A percentile compares a stretch with the other conserved stretches of the same genome.
Evolutionary conservation across 2,797 vertebrate genomes (phyloP).

Genomic region (Holocentrus rufus): DNA sequence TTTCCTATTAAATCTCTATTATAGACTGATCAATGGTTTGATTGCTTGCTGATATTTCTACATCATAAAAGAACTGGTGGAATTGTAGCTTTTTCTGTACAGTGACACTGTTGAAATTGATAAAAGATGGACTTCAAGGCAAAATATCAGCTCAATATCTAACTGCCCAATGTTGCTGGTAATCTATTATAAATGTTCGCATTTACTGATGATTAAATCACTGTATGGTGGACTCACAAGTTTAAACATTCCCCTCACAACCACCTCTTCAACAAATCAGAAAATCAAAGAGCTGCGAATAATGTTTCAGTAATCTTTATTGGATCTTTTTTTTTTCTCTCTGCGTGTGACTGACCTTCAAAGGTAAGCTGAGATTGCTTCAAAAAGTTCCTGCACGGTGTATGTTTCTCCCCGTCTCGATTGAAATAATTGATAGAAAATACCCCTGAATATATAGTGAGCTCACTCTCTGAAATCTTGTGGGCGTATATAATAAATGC

Average conservation of each 20-base stretch:
- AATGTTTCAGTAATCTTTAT: background rate
- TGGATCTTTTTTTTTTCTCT: background rate
- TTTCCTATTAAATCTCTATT: slow-evolving; percentile 14
- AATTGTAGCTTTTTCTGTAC: background rate
- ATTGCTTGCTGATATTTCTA: slow-evolving; percentile 21
- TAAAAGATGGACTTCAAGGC: background rate
- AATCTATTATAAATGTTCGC: slow-evolving; percentile 1
- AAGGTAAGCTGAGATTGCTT: background rate
- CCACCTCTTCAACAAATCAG: background rate
- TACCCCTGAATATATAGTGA: slow-evolving; percentile 39
- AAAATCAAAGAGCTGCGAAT: background rate
- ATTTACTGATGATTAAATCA: background rate
- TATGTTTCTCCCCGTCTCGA: slow-evolving; percentile 5
- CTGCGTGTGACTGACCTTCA: background rate
- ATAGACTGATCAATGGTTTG: slow-evolving; percentile 12
- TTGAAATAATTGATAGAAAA: slow-evolving; percentile 40
- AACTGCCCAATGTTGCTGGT: background rate
- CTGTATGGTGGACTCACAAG: background rate
- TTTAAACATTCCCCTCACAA: background rate
- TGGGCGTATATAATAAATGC: slow-evolving; percentile 30
- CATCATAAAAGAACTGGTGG: slow-evolving; percentile 9
- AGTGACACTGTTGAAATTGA: background rate
- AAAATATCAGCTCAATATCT: background rate
- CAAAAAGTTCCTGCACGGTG: background rate
- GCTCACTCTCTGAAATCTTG: slow-evolving; percentile 15